Evolutionary conservation across 2,888 invertebrate genomes (phyloP).

Genomic region (Heteromyza rotundicornis): DNA sequence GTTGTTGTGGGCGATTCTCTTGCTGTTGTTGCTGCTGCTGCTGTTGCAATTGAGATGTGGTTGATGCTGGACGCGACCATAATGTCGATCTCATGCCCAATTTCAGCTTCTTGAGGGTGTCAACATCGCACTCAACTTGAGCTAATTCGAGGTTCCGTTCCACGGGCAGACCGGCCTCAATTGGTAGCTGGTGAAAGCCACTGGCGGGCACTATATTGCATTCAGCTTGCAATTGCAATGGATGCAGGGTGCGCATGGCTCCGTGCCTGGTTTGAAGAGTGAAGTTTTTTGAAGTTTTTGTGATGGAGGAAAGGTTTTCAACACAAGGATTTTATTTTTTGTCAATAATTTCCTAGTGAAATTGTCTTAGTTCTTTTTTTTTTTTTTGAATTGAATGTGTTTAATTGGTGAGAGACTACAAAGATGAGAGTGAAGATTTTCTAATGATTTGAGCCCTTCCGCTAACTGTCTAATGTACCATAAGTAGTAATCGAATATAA

Average conservation of each 20-base stretch:
- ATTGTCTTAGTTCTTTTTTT: slow-evolving; percentile 1
- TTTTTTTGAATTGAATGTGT: slow-evolving; percentile 10
- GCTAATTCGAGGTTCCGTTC: slow-evolving; percentile 31
- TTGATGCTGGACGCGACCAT: slow-evolving; percentile 70
- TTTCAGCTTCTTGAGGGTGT: slow-evolving; percentile 75
- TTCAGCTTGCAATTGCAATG: slow-evolving; percentile 66
- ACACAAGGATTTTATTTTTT: not conserved
- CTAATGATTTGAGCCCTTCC: too few relatives aligned
- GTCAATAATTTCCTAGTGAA: not conserved
- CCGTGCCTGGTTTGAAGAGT: slow-evolving; percentile 46
- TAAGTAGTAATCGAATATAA: too few relatives aligned
- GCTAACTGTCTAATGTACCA: too few relatives aligned
- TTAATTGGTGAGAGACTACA: too few relatives aligned
- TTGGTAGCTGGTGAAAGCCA: slow-evolving; percentile 46
- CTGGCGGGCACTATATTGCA: slow-evolving; percentile 52
- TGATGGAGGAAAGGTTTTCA: slow-evolving; percentile 41
- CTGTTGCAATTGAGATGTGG: slow-evolving; percentile 55
- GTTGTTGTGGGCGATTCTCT: slow-evolving; percentile 42
- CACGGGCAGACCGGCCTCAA: slow-evolving; percentile 44
- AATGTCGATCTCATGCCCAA: slow-evolving; percentile 73
- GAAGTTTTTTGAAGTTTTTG: too few relatives aligned
- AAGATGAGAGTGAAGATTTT: too few relatives aligned
- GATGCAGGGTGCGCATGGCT: slow-evolving; percentile 70
- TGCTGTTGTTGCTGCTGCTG: slow-evolving; percentile 50
- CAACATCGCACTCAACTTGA: slow-evolving; percentile 67